Percentiles rank a stretch among this genome's conserved stretches.
Conservation (phyloP, 2,888 invertebrate genomes). For the Drosophila rellima region DNA sequence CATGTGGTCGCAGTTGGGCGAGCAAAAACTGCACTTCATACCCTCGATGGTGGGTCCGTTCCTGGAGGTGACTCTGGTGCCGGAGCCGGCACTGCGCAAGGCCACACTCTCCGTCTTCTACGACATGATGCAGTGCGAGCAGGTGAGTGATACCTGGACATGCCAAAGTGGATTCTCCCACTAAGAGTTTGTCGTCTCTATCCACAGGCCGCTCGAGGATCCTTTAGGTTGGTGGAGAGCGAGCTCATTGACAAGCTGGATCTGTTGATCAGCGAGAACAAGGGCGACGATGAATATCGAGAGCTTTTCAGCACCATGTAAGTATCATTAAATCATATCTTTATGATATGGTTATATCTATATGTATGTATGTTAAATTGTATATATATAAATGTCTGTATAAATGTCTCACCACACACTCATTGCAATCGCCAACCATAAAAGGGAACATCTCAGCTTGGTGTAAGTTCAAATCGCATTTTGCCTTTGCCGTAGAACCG, state of each 20-base stretch:
- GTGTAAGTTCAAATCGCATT: constrained; percentile 90
- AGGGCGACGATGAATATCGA: constrained; percentile 97
- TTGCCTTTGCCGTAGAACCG: constrained; percentile 39
- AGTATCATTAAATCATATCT: constrained; percentile 86
- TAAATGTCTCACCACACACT: constrained; percentile 66
- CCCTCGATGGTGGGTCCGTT: constrained; percentile 97
- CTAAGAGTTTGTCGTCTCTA: neutral
- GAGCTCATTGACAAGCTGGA: constrained; percentile 97
- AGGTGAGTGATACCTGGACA: constrained; percentile 74
- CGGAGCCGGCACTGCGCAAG: constrained; percentile 93
- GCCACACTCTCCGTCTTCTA: constrained; percentile 97
- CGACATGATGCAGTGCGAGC: constrained; percentile 98
- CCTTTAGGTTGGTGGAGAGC: constrained; percentile 96
- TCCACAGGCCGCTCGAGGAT: constrained; percentile 89
- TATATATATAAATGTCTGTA: constrained; percentile 59
- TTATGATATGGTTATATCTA: constrained; percentile 26
- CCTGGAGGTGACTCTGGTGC: constrained; percentile 96
- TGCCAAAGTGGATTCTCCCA: neutral
- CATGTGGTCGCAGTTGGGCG: constrained; percentile 96
- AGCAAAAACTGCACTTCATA: constrained; percentile 94
- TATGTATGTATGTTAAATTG: constrained; percentile 38
- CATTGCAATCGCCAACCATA: constrained; percentile 78
- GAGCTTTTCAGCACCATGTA: constrained; percentile 98
- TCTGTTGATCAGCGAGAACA: constrained; percentile 95
- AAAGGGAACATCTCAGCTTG: constrained; percentile 95